Evolutionary conservation across 2,797 vertebrate genomes (phyloP).

Genomic region (Euphonia xanthogaster): DNA sequence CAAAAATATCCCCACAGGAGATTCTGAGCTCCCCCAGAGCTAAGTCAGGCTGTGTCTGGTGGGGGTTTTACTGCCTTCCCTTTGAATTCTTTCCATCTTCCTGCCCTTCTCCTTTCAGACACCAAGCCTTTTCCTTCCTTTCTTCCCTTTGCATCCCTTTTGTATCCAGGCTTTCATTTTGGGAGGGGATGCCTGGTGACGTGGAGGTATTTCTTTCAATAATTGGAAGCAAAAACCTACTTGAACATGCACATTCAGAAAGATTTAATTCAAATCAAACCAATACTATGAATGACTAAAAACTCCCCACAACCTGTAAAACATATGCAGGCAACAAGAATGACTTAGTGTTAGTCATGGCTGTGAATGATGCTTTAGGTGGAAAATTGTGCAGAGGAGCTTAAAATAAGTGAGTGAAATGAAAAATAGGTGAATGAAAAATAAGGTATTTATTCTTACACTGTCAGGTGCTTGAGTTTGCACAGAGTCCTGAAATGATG

Average conservation of each 20-base stretch:
- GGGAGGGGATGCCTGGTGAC: not conserved
- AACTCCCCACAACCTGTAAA: not conserved
- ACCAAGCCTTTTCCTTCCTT: not conserved
- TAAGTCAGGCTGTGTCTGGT: not conserved
- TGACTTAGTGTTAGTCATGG: constrained; percentile 27
- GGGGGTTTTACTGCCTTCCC: not conserved
- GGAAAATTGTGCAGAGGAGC: not conserved
- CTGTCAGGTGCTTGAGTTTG: not conserved
- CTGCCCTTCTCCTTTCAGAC: not conserved
- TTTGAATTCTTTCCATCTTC: not conserved
- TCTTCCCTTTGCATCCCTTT: not conserved
- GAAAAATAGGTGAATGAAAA: constrained; percentile 15
- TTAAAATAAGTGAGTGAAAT: not conserved
- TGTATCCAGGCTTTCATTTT: not conserved
- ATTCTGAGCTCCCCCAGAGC: not conserved
- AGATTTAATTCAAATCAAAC: not conserved
- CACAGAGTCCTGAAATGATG: not conserved
- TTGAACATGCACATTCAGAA: not conserved
- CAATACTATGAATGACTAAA: constrained; percentile 42
- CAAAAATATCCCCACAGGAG: not conserved
- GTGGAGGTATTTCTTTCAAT: not conserved
- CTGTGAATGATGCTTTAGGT: constrained; percentile 15
- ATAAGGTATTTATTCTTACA: not conserved
- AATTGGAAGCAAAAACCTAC: not conserved
- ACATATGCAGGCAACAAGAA: constrained; percentile 13